These are phyloP conservation scores for Drymodes brunneopygia DNA, from an alignment of 2,113 vertebrate genomes.

Conservation along the genomic window DNA sequence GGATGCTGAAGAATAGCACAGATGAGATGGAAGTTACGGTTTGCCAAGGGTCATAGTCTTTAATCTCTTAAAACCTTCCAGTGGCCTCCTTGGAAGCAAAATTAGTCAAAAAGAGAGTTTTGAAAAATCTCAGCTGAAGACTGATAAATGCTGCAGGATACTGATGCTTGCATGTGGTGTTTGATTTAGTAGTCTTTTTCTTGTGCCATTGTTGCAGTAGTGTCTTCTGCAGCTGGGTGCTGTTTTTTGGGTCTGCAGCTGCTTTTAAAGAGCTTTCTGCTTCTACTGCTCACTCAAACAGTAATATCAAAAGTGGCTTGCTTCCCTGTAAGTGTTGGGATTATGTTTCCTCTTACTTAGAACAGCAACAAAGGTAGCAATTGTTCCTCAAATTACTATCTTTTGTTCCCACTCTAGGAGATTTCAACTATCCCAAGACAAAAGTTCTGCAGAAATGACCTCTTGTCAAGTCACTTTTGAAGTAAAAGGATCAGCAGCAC, in stretches of 20 bases:
- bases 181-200: not conserved
- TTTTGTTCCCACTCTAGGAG: not conserved
- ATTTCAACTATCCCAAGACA: not conserved
- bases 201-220: not conserved
- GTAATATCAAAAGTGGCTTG: not conserved
- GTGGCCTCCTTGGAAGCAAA: not conserved
- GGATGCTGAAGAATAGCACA: not conserved
- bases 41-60: not conserved
- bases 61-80: not conserved
- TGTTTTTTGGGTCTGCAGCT: not conserved
- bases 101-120: not conserved
- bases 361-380: not conserved
- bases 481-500: conserved; percentile 80
- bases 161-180: not conserved
- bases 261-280: not conserved
- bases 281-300: not conserved
- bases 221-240: not conserved
- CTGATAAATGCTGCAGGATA: not conserved
- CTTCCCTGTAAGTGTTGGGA: not conserved
- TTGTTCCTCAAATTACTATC: not conserved
- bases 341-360: not conserved
- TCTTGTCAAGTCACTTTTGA: conserved; percentile 81
- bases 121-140: not conserved
- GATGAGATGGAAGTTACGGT: not conserved
- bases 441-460: conserved; percentile 77